Base-by-base conservation (phyloP, 1,140 invertebrate species). In the Triops cancriformis region DNA sequence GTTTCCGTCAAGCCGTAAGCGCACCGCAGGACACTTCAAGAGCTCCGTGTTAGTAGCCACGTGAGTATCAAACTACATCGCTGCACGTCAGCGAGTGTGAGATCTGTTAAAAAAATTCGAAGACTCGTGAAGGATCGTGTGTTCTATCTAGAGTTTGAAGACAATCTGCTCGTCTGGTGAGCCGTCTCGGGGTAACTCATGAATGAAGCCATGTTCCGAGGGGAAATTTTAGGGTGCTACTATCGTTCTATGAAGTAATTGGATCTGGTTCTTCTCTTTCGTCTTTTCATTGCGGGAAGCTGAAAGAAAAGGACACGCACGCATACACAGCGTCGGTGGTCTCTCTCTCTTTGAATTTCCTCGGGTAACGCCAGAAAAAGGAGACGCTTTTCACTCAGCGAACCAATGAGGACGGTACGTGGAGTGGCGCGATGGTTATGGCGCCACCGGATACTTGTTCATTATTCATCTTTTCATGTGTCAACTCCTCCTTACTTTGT, bases 391-490 rank as follows among this genome's bases (percentile, higher is more conserved):
- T n/a, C 51, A 64, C 14, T 18, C 51, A 64, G 18, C 23, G 51
- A 64, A 64, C 51, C 51, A 64, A 64, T 64, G 51, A 64, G 51
- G 51, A 64, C 51, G 14, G 51, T 64, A 64, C 51, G 18, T 64
- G 51, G 51, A 64, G 51, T 64, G 51, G 51, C 51, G 51, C 51
- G 51, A 64, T 64, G 51, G 51, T 64, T 64, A 23, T 64, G 51
- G 51, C 51, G 51, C 51, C 51, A 64, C 51, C 51, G 51, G 51
- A 64, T n/a, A 64, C 51, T 64, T 64, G 23, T 64, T 64, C 51
- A 64, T 64, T 64, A 64, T 64, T 64, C n/a, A n/a, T 23, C 23
- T 64, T 64, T n/a, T 14, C 14, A 64, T 23, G 18, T 18, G 18
- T 64, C 51, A 6, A 64, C 23, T 64, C 23, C 18, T 64, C 51